phyloP scores from a whole-genome alignment of 1,140 invertebrate genomes.

The Drosophila arizonae region DNA sequence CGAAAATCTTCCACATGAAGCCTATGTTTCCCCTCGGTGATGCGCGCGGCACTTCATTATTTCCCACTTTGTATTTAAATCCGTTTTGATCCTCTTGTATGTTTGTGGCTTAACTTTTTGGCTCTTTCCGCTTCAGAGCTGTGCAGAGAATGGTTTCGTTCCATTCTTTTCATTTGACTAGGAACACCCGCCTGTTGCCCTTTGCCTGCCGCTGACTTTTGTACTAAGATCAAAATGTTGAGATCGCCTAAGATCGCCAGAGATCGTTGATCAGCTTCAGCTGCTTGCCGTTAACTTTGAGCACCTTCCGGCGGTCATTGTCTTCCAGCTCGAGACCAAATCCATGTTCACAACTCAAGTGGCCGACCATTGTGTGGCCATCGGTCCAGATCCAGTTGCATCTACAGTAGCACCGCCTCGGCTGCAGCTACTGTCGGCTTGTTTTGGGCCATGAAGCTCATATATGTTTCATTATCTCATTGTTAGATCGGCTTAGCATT shows the following conservation, averaged over 20 bases:
- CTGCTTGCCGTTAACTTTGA: conserved; percentile 61
- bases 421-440: conserved; percentile 49
- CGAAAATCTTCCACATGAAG: conserved; percentile 48
- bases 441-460: conserved; percentile 67
- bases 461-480: conserved; percentile 78
- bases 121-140: conserved; percentile 69
- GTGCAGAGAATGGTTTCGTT: conserved; percentile 20
- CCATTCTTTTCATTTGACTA: conserved; percentile 17
- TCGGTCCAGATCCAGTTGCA: conserved; percentile 55
- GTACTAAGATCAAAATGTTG: conserved; percentile 74
- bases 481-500: conserved; percentile 70
- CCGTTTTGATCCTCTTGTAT: conserved; percentile 80
- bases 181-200: conserved; percentile 65
- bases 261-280: conserved; percentile 37
- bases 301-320: conserved; percentile 40
- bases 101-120: conserved; percentile 81
- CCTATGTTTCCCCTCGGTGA: conserved; percentile 22
- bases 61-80: conserved; percentile 80
- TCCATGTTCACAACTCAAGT: conserved; percentile 41
- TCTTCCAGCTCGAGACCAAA: conserved; percentile 3
- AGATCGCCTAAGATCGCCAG: conserved; percentile 41
- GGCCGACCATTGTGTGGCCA: conserved; percentile 38
- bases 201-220: conserved; percentile 69
- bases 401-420: conserved; percentile 5
- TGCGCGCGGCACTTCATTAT: conserved; percentile 72